Conservation (phyloP, 2,888 invertebrate genomes). For the Perdita meconis region DNA sequence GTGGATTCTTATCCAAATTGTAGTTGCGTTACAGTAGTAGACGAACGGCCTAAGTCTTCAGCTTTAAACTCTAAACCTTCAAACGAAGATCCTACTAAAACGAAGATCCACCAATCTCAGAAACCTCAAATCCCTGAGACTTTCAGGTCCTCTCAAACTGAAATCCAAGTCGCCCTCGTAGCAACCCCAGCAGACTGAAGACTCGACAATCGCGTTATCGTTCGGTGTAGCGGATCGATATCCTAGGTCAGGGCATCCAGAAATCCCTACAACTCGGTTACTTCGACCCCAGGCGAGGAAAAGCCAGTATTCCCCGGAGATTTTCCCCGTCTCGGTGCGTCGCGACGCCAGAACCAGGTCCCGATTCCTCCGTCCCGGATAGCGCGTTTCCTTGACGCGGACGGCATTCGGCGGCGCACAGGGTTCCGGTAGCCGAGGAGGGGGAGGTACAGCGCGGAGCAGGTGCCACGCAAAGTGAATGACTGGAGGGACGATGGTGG, state of each 20-base stretch:
- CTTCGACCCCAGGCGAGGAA: constrained; percentile 3
- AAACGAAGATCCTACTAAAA: no score
- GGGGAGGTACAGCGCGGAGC: constrained; percentile 52
- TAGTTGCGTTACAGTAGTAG: no score
- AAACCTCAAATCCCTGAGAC: no score
- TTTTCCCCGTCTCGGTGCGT: no score
- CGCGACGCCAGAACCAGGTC: constrained; percentile 59
- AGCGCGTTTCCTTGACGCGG: constrained; percentile 54
- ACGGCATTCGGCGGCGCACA: constrained; percentile 30
- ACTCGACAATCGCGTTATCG: background rate
- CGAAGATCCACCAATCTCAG: no score
- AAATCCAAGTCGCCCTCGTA: no score
- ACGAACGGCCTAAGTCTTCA: no score
- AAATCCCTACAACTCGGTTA: constrained; percentile 15
- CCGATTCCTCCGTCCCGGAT: constrained; percentile 55
- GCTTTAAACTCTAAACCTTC: no score
- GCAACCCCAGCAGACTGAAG: background rate
- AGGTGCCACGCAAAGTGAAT: constrained; percentile 73
- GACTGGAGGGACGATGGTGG: constrained; percentile 66
- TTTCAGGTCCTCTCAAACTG: no score
- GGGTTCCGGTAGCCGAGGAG: constrained; percentile 15
- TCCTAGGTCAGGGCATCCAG: background rate
- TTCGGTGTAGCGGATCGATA: background rate
- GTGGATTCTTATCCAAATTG: no score
- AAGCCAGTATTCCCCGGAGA: constrained; percentile 36